phyloP scores from a whole-genome alignment of 2,113 vertebrate genomes.

The Elephantulus edwardii region DNA sequence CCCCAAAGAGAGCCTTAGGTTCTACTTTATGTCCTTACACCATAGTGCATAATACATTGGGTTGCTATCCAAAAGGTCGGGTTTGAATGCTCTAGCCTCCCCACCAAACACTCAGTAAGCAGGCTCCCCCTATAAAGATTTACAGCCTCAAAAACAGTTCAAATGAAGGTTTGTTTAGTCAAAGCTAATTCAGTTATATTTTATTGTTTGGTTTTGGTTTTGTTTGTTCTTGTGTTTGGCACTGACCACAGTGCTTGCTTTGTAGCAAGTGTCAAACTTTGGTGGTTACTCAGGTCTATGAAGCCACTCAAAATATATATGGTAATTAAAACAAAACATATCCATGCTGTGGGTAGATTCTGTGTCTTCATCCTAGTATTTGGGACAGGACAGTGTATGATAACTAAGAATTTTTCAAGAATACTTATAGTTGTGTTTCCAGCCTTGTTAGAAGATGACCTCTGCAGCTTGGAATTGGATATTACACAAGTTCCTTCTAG shows the following conservation, averaged over 20 bases:
- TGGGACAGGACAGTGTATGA: neutral
- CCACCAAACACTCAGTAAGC: too few relatives aligned
- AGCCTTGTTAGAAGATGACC: constrained; percentile 34
- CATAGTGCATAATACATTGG: too few relatives aligned
- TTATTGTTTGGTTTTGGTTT: too few relatives aligned
- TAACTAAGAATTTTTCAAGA: constrained; percentile 35
- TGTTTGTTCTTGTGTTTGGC: too few relatives aligned
- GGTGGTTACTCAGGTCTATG: neutral
- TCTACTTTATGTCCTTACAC: neutral
- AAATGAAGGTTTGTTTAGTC: too few relatives aligned
- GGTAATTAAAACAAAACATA: too few relatives aligned
- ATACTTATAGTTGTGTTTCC: constrained; percentile 26
- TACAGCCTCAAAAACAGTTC: too few relatives aligned
- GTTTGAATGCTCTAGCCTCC: too few relatives aligned
- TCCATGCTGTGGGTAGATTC: neutral
- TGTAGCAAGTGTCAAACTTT: neutral
- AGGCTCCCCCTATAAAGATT: too few relatives aligned
- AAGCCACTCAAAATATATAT: constrained; percentile 7
- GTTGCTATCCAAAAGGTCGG: too few relatives aligned
- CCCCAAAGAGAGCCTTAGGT: neutral
- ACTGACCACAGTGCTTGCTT: neutral
- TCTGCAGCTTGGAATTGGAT: neutral
- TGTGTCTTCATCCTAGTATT: constrained; percentile 20
- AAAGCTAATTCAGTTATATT: too few relatives aligned
- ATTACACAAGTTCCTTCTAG: neutral